These are phyloP conservation scores for Asteroscopus sphinx DNA, from an alignment of 2,888 invertebrate species.

Conservation along the genomic window DNA sequence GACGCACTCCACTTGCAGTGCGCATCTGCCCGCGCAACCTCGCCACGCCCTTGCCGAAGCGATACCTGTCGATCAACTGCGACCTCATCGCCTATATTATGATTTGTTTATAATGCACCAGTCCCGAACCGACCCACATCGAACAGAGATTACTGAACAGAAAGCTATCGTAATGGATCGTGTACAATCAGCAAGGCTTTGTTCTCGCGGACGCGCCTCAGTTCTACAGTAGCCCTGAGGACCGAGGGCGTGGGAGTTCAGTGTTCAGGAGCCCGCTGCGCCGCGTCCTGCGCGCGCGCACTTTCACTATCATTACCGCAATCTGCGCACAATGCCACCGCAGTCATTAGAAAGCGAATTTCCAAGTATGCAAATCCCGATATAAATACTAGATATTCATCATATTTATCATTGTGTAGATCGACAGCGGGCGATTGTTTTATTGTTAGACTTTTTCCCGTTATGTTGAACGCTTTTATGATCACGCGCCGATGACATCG, in stretches of 20 bases:
- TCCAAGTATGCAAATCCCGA: conserved; percentile 79
- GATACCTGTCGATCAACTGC: background rate
- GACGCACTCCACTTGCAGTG: background rate
- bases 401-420: conserved; percentile 65
- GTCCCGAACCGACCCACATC: background rate
- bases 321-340: conserved; percentile 63
- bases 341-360: conserved; percentile 82
- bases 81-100: background rate
- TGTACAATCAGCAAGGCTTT: background rate
- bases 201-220: background rate
- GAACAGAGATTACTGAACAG: background rate
- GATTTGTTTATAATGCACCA: background rate
- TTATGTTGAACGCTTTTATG: conserved; percentile 25
- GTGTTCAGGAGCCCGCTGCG: no score
- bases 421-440: conserved; percentile 47
- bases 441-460: conserved; percentile 70
- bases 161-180: background rate
- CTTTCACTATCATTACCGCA: conserved; percentile 80
- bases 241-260: conserved; percentile 34
- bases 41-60: background rate
- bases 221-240: conserved; percentile 21
- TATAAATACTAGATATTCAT: conserved; percentile 62
- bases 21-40: background rate
- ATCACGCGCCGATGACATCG: conserved; percentile 17
- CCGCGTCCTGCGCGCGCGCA: conserved; percentile 65